Conservation (phyloP, 2,113 vertebrate genomes). For the Stegostoma tigrinum region DNA sequence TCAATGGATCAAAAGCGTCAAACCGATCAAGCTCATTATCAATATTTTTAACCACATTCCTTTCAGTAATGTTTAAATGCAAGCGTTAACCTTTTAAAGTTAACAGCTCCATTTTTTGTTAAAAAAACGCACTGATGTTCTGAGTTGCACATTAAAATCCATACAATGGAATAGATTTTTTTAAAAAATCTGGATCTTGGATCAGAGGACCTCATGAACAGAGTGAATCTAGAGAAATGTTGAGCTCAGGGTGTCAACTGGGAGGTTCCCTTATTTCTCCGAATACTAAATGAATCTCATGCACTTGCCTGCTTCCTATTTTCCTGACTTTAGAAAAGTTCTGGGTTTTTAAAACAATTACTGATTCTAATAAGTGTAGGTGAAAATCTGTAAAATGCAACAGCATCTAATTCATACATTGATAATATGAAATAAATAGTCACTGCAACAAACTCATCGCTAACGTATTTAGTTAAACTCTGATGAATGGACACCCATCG, state of each 20-base stretch:
- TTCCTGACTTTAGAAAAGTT: neutral
- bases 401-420: neutral
- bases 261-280: neutral
- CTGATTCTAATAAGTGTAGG: neutral
- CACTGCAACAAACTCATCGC: neutral
- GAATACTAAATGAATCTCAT: neutral
- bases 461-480: neutral
- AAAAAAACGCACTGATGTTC: too few relatives aligned
- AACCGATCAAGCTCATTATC: too few relatives aligned
- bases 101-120: too few relatives aligned
- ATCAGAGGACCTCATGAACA: neutral
- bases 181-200: too few relatives aligned
- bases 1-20: too few relatives aligned
- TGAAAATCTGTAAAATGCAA: neutral
- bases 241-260: neutral
- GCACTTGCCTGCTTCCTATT: neutral
- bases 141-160: too few relatives aligned
- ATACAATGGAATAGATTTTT: too few relatives aligned
- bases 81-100: too few relatives aligned
- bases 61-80: too few relatives aligned
- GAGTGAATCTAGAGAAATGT: neutral
- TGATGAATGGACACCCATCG: neutral
- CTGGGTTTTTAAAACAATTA: neutral
- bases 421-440: neutral
- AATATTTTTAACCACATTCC: too few relatives aligned